Evolutionary conservation across 2,113 vertebrate species (phyloP), one percentile per base, ranked within the genome.

Genomic region (Empidonax traillii): DNA sequence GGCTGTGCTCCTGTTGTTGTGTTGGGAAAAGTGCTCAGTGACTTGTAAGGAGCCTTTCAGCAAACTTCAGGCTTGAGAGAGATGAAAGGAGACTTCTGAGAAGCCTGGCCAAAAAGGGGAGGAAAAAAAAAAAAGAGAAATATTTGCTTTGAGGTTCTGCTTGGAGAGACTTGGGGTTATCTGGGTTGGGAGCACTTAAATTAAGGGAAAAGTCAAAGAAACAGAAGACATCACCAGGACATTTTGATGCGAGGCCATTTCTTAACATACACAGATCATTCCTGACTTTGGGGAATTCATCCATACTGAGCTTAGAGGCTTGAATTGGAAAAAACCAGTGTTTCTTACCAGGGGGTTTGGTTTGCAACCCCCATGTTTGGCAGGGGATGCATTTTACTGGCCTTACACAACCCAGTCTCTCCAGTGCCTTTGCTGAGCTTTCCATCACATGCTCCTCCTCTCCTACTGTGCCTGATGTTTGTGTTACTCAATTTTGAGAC

Each of bases 181-280:
- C 76, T 84, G 78, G 46, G 22, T 59, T 83, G 88, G 47, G 43
- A 35, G 31, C 27, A 27, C 13, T 39, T 47, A 43, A 88, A 65
- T 81, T 83, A 80, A 76, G 71, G 90, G 59, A 94, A 65, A 93
- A 88, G 79, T 88, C 87, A 92, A 69, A 80, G 62, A 93, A 96
- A 91, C 74, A 74, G 53, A 85, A 84, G 59, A 59, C 2, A 30
- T 63, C 71, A 87, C 59, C 75, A 55, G 75, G 59, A 33, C 8
- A 19, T 74, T 84, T 58, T 69, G 73, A 83, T 49, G 82, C 43
- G n/a, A 66, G 51, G 35, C 1, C 0, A 63, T 88, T 93, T 94
- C 90, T 88, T 86, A 63, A 78, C 43, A 58, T 0, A 2, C 53
- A 65, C 2, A 62, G 30, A 66, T 63, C 14, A 4, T 28, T 80